Conservation (phyloP, 2,797 vertebrate genomes). For the Bradypus variegatus region DNA sequence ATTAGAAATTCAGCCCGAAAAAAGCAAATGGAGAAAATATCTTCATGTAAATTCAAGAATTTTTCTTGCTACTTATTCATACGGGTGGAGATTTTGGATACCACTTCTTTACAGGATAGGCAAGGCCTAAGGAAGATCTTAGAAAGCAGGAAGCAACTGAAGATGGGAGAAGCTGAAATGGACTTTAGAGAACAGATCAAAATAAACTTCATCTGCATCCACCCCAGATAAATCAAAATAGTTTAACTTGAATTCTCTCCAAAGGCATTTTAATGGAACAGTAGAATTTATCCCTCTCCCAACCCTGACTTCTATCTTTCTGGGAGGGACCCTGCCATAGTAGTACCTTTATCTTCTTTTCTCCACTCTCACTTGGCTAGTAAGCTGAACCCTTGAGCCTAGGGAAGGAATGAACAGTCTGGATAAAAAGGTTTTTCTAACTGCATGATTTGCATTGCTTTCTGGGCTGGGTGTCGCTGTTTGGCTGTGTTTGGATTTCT, state of each 20-base stretch:
- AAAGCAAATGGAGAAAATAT: not conserved
- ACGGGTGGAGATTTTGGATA: not conserved
- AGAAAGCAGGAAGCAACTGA: not conserved
- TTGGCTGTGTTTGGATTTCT: constrained; percentile 66
- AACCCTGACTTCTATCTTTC: not conserved
- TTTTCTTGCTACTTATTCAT: not conserved
- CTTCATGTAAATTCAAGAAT: not conserved
- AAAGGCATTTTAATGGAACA: not conserved
- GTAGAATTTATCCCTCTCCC: not conserved
- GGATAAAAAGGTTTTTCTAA: not conserved
- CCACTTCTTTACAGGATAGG: not conserved
- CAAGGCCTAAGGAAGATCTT: not conserved
- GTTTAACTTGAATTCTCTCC: not conserved
- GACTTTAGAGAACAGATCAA: not conserved
- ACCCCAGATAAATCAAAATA: not conserved
- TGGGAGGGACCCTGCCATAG: not conserved
- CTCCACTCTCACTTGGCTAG: not conserved
- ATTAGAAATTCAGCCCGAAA: not conserved
- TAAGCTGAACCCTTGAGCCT: not conserved
- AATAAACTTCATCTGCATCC: not conserved
- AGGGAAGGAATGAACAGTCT: not conserved
- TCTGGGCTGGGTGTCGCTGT: constrained; percentile 73
- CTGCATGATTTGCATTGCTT: constrained; percentile 32
- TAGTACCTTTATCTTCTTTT: not conserved
- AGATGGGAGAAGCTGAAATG: not conserved